Percentiles rank a stretch among this genome's conserved stretches.
These are phyloP conservation scores for Sciaenops ocellatus DNA, from an alignment of 2,797 vertebrate genomes.

Conservation along the genomic window DNA sequence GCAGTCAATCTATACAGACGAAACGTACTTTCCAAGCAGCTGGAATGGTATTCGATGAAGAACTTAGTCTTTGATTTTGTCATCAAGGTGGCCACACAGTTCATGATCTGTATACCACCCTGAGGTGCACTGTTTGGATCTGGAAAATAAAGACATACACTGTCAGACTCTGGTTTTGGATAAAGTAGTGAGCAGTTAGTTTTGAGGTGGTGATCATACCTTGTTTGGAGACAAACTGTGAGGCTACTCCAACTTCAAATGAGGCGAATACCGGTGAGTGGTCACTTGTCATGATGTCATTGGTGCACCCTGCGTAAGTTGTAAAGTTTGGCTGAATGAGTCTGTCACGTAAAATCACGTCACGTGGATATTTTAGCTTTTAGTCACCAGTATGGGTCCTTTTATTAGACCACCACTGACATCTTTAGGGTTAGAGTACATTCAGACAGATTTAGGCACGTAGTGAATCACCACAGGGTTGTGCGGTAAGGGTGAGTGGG, in stretches of 20 bases:
- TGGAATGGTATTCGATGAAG: constrained; percentile 97
- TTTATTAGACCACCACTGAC: background rate
- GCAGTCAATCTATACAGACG: background rate
- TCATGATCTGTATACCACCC: constrained; percentile 94
- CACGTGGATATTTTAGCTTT: too few relatives aligned
- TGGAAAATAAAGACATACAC: constrained; percentile 55
- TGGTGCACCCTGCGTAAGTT: constrained; percentile 91
- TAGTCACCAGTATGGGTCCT: too few relatives aligned
- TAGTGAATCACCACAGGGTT: too few relatives aligned
- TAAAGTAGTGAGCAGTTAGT: background rate
- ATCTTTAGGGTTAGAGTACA: background rate
- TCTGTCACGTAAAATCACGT: background rate
- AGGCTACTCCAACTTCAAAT: constrained; percentile 96
- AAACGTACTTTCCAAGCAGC: constrained; percentile 94
- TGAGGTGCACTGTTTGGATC: constrained; percentile 89
- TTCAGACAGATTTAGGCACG: too few relatives aligned
- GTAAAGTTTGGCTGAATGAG: background rate
- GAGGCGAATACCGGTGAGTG: constrained; percentile 98
- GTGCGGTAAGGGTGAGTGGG: too few relatives aligned
- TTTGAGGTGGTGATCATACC: constrained; percentile 75
- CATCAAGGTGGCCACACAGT: constrained; percentile 89
- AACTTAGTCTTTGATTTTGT: constrained; percentile 99
- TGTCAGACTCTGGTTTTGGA: background rate
- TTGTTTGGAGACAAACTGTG: constrained; percentile 98
- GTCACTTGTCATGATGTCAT: constrained; percentile 96